Base-by-base conservation (phyloP, 2,113 vertebrate genomes). In the Danionella cerebrum region DNA sequence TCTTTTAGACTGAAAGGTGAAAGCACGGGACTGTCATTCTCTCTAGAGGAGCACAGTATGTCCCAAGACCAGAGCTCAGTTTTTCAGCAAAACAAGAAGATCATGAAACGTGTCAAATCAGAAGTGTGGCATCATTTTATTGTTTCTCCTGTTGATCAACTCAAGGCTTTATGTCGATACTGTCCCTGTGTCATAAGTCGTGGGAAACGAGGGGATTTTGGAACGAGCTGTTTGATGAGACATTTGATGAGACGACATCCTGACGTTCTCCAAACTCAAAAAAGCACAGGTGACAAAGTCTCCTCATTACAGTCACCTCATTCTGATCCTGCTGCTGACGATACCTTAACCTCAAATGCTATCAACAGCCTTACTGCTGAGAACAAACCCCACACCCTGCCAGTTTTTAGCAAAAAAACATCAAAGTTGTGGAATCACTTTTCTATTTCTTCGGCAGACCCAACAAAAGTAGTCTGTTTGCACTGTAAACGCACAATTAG, bases 361-460 rank as follows among this genome's bases (percentile, higher is more conserved):
- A 82, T 84, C 14, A 87, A 88, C 33, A 79, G 81, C 66, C 82
- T 87, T 16, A 65, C 72, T 68, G 73, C 72, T 66, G 83, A 90
- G 50, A 90, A 85, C 78, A 91, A 85, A 79, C 80, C 84, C 36
- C 90, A 82, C 41, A 73, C 84, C 24, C 77, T 90, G 78, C 91
- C 94, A 1, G 84, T 83, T 71, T 93, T 84, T 72, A 95, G 94
- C 76, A 98, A 98, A 85, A 98, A 95, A 89, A 98, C 95, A 65
- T 98, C 95, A 79, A 97, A 98, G 88, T 90, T 98, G 83, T 98
- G 95, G 94, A 97, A 98, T 80, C 95, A 98, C 68, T 98, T 98
- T 76, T 96, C 94, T 22, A 89, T 95, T 79, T 96, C 93, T 69
- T 86, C 92, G 39, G 80, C 90, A 42, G 94, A 97, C 81, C 94